A percentile compares a stretch with the other conserved stretches of the same genome.
These are phyloP conservation scores for Callionymus lyra DNA, from an alignment of 2,113 vertebrate genomes.

Conservation along the genomic window DNA sequence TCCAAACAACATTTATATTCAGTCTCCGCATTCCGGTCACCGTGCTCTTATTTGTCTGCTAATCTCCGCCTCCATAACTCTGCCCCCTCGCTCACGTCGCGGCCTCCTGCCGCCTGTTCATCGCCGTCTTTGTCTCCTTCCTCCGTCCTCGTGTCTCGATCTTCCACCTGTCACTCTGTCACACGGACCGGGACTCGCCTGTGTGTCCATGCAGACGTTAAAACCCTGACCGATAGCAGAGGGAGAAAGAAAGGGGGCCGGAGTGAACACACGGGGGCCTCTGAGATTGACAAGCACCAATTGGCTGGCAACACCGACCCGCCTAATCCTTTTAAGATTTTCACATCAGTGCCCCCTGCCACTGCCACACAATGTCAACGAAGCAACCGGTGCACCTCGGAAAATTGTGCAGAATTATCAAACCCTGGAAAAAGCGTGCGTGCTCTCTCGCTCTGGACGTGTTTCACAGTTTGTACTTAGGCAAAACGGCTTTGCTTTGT, in stretches of 20 bases:
- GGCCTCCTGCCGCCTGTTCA: conserved; percentile 30
- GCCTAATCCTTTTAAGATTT: conserved; percentile 68
- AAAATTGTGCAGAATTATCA: conserved; percentile 49
- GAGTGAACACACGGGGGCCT: conserved; percentile 43
- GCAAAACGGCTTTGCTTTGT: conserved; percentile 33
- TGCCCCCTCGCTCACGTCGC: conserved; percentile 31
- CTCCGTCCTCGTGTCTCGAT: conserved; percentile 48
- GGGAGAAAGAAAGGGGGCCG: conserved; percentile 33
- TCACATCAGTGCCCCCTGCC: conserved; percentile 65
- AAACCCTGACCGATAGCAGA: too few species aligned
- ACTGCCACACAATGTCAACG: conserved; percentile 57
- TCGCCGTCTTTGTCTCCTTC: conserved; percentile 43
- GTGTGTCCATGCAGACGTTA: conserved; percentile 48
- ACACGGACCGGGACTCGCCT: conserved; percentile 39
- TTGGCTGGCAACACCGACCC: conserved; percentile 62
- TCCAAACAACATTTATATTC: too few species aligned
- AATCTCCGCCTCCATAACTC: conserved; percentile 45
- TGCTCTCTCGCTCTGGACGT: conserved; percentile 34
- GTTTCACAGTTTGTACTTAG: conserved; percentile 33
- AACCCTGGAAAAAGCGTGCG: conserved; percentile 25
- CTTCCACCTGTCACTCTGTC: conserved; percentile 60
- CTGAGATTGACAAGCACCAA: conserved; percentile 70
- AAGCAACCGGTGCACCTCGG: conserved; percentile 50
- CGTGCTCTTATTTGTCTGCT: conserved; percentile 52
- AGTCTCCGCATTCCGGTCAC: conserved; percentile 55